Conservation (phyloP, 2,888 invertebrate genomes). For the Drosophila buzzatii region DNA sequence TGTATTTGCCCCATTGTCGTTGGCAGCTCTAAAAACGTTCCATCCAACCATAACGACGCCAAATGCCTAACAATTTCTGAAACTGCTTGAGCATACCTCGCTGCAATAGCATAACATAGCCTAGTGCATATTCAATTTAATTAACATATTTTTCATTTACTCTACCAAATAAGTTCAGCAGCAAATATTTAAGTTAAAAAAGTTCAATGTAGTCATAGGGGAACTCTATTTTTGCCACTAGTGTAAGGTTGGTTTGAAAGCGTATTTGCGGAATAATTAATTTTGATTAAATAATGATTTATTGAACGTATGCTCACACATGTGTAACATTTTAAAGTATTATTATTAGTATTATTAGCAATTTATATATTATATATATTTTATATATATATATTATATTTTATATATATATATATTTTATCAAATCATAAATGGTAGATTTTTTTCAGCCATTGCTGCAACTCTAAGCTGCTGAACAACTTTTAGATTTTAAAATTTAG, state of each 20-base stretch:
- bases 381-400: too few relatives aligned
- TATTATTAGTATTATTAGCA: too few relatives aligned
- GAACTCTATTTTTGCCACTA: not conserved
- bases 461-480: too few relatives aligned
- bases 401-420: too few relatives aligned
- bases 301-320: too few relatives aligned
- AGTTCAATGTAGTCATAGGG: too few relatives aligned
- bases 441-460: too few relatives aligned
- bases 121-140: not conserved
- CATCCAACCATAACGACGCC: slow-evolving; percentile 6
- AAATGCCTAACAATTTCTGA: not conserved
- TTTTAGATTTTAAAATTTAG: too few relatives aligned
- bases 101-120: not conserved
- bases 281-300: not conserved
- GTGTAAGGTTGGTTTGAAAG: not conserved
- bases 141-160: not conserved
- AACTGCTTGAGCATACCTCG: slow-evolving; percentile 2
- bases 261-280: not conserved
- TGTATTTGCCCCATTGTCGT: slow-evolving; percentile 15
- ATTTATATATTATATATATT: too few relatives aligned
- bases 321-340: too few relatives aligned
- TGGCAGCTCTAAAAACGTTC: not conserved
- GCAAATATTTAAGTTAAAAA: not conserved
- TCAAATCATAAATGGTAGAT: too few relatives aligned
- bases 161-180: not conserved